A percentile compares a stretch with the other conserved stretches of the same genome.
phyloP scores from a whole-genome alignment of 37 sponge, comb jelly and placozoan species.

The Tethya wilhelma region DNA sequence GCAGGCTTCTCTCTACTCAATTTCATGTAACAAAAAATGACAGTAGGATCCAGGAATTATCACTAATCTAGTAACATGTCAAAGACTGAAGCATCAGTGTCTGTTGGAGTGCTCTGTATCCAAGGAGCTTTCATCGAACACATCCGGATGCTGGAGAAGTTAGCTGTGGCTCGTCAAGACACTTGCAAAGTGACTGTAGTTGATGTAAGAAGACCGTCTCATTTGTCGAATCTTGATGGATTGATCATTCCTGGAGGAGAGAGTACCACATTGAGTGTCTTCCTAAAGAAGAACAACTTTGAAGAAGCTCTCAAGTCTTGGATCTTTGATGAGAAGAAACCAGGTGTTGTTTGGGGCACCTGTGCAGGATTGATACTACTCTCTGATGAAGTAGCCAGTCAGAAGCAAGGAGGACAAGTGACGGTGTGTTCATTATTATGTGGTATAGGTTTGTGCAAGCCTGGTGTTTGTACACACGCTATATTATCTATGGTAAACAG shows the following conservation, averaged over 20 bases:
- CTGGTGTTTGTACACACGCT: neutral
- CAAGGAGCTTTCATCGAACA: conserved; percentile 84
- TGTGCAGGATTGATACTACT: conserved; percentile 82
- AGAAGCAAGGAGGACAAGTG: conserved; percentile 79
- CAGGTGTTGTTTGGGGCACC: conserved; percentile 75
- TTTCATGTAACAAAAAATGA: too few species aligned
- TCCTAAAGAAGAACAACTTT: conserved; percentile 65
- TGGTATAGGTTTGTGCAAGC: neutral
- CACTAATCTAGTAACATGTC: too few species aligned
- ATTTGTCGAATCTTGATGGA: conserved; percentile 49
- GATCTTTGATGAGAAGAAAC: conserved; percentile 11
- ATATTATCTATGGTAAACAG: neutral
- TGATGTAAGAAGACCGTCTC: conserved; percentile 46
- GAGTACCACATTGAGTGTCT: conserved; percentile 82
- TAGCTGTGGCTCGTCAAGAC: neutral
- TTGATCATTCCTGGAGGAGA: conserved; percentile 85
- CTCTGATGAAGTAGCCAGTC: conserved; percentile 47
- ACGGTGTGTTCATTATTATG: conserved; percentile 36
- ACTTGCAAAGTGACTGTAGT: neutral
- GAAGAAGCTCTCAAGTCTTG: conserved; percentile 39
- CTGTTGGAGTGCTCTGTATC: conserved; percentile 64
- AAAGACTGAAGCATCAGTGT: too few species aligned
- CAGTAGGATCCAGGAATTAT: too few species aligned
- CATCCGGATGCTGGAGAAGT: conserved; percentile 40
- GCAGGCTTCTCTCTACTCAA: too few species aligned